Conservation (phyloP, 1,140 invertebrate genomes). For the Drosophila oshimai region DNA sequence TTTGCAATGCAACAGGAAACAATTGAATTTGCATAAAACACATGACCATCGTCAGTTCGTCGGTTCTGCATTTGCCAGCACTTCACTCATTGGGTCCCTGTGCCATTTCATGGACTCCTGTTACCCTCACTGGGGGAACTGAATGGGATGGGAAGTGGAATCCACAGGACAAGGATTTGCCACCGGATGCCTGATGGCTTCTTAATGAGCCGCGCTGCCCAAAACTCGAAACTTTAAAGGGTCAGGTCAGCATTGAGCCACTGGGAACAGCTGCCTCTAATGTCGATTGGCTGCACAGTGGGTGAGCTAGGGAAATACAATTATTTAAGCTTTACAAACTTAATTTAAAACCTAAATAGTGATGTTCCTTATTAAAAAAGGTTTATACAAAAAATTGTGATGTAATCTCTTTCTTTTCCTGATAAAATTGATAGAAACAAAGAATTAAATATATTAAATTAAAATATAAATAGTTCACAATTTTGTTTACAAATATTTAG, state of each 20-base stretch:
- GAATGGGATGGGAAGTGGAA: neutral
- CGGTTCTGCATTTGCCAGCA: constrained; percentile 35
- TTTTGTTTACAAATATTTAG: too few species aligned
- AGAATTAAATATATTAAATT: too few species aligned
- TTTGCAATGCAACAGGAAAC: constrained; percentile 75
- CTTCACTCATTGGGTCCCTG: constrained; percentile 34
- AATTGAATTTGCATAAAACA: constrained; percentile 80
- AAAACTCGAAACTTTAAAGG: constrained; percentile 41
- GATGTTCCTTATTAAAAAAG: too few species aligned
- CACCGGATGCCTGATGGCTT: constrained; percentile 58
- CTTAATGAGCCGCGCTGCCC: constrained; percentile 59
- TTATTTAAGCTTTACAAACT: too few species aligned
- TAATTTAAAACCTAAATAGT: too few species aligned
- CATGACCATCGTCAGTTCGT: constrained; percentile 60
- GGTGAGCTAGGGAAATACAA: too few species aligned
- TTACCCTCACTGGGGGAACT: neutral
- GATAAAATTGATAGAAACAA: too few species aligned
- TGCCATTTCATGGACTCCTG: constrained; percentile 18
- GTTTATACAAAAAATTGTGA: too few species aligned
- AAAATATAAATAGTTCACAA: too few species aligned
- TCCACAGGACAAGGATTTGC: constrained; percentile 17
- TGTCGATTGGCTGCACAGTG: constrained; percentile 33
- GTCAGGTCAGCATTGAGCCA: constrained; percentile 24
- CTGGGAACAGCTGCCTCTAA: constrained; percentile 35
- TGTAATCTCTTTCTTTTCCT: too few species aligned